Conservation (phyloP, 2,888 invertebrate genomes). For the Drosophila tanythrix region DNA sequence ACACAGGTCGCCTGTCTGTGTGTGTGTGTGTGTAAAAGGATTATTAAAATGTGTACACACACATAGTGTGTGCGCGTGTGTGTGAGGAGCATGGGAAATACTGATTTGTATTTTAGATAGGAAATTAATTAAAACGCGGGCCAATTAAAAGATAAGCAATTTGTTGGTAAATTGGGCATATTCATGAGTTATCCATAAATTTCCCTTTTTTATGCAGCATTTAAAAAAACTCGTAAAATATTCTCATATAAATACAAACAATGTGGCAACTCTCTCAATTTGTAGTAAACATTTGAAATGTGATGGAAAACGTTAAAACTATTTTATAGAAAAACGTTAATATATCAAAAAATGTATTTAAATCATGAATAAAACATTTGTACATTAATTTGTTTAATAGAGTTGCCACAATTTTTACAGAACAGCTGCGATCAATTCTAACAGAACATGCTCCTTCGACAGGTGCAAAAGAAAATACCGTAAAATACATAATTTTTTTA, state of each 20-base stretch:
- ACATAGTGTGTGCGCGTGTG: neutral
- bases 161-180: neutral
- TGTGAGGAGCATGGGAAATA: neutral
- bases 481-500: neutral
- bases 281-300: neutral
- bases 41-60: conserved; percentile 9
- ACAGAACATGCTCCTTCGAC: neutral
- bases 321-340: neutral
- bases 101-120: conserved; percentile 4
- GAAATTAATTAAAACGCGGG: conserved; percentile 10
- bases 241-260: neutral
- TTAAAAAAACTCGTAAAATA: neutral
- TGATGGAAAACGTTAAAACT: neutral
- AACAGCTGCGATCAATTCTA: conserved; percentile 8
- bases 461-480: neutral
- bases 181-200: neutral
- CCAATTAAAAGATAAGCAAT: conserved; percentile 13
- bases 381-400: neutral
- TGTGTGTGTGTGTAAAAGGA: conserved; percentile 8
- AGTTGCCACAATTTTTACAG: neutral
- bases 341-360: neutral
- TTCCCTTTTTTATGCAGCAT: neutral
- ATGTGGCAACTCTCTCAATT: conserved; percentile 4
- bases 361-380: neutral
- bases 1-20: conserved; percentile 3